Percentiles rank a stretch among this genome's conserved stretches.
Conservation (phyloP, 2,113 vertebrate species). For the Pampusana beccarii region DNA sequence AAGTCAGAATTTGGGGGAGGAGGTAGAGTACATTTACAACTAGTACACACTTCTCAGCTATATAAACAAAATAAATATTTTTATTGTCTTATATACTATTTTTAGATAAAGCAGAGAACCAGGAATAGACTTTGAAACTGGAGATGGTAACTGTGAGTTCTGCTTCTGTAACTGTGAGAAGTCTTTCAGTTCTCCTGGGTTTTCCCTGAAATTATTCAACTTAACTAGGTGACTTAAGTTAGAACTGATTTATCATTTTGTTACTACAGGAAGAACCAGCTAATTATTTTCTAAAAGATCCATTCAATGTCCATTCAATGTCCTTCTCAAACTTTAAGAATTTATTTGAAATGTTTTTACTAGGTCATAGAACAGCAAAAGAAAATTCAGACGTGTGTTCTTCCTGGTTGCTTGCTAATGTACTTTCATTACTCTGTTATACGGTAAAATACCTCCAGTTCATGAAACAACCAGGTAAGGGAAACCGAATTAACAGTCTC, state of each 20-base stretch:
- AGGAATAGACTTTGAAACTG: background rate
- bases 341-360: background rate
- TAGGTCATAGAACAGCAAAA: background rate
- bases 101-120: background rate
- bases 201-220: background rate
- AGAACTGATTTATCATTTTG: background rate
- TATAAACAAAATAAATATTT: background rate
- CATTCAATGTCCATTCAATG: rapidly evolving
- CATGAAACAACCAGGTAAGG: background rate
- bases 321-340: background rate
- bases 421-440: background rate
- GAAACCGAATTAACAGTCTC: background rate
- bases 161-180: background rate
- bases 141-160: background rate
- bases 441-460: background rate
- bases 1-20: background rate
- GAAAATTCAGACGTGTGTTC: background rate
- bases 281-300: background rate
- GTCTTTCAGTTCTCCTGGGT: background rate
- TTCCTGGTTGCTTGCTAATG: background rate
- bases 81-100: background rate
- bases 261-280: background rate
- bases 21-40: background rate
- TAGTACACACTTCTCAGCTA: background rate
- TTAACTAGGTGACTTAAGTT: background rate